Evolutionary conservation across 2,888 invertebrate genomes (phyloP).

Genomic region (Meta bourneti): DNA sequence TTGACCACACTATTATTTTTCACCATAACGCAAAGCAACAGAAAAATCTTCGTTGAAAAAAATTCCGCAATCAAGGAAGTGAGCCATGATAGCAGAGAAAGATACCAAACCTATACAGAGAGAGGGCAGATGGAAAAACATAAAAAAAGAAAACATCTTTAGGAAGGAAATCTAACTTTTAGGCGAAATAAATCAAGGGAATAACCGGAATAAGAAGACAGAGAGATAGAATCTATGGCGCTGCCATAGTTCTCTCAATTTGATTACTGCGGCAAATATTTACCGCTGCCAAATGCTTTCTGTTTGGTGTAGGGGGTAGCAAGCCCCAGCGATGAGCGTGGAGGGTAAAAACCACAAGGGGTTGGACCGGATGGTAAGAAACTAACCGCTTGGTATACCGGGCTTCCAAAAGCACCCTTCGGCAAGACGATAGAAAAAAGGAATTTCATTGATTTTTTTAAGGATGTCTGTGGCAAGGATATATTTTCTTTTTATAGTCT

Average conservation of each 20-base stretch:
- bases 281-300: constrained; percentile 57
- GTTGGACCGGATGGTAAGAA: constrained; percentile 34
- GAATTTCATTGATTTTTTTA: constrained; percentile 37
- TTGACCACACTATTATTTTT: background rate
- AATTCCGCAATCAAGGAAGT: constrained; percentile 23
- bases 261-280: constrained; percentile 63
- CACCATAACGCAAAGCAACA: background rate
- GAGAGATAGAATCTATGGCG: constrained; percentile 2
- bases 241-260: constrained; percentile 56
- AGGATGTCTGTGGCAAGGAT: background rate
- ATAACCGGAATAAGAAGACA: constrained; percentile 30
- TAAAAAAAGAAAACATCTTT: background rate
- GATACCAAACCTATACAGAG: constrained; percentile 13
- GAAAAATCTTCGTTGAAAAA: background rate
- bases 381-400: constrained; percentile 33
- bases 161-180: constrained; percentile 20
- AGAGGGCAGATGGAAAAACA: background rate
- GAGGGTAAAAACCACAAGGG: constrained; percentile 49
- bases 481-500: background rate
- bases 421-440: background rate
- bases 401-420: constrained; percentile 41
- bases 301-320: constrained; percentile 24
- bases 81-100: background rate
- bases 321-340: background rate
- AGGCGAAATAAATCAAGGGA: constrained; percentile 47